Evolutionary conservation across 2,113 vertebrate genomes (phyloP), one percentile per base, ranked within the genome.

Genomic region (Ploceus nigricollis): DNA sequence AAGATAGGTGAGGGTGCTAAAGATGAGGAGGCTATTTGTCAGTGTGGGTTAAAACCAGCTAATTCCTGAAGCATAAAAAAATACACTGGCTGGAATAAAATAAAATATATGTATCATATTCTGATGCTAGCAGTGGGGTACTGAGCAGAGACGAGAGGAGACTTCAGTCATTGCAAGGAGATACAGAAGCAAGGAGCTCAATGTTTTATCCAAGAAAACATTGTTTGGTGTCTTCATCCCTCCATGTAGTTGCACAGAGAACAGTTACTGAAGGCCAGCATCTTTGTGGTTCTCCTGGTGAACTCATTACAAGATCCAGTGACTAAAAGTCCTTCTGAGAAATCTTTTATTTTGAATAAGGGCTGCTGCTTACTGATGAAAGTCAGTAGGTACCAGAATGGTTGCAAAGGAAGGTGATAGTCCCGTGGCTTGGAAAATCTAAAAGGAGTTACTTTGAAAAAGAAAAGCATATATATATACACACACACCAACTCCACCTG

Each of bases 401-500:
- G 4, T 54, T 95, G 40, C 31, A 87, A 37, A 71, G 44, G 19
- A 78, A 71, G 24, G 21, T 79, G 66, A 20, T 24, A 15, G 30
- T 61, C 19, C n/a, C 6, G 3, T 68, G 48, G 15, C 61, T 76
- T 92, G 22, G 53, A 86, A 65, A 45, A 61, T 88, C 45, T 35
- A 45, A 35, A 58, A 90, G 51, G 10, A 25, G 14, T 54, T 90
- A 66, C 40, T 85, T 33, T 58, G 47, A 37, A 51, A 89, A 73
- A 57, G 10, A 48, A 57, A 64, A 68, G 10, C 13, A 7, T 39
- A 8, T 33, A 15, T 39, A 19, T 40, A 11, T 22, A 21, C 2
- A 16, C 15, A 54, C 3, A 13, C 9, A 30, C 25, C 4, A 25
- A 13, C 13, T 56, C 47, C 39, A 68, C 3, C 11, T 2, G 1